phyloP scores from a whole-genome alignment of 2,797 vertebrate genomes.

The Tokudaia muenninki region DNA sequence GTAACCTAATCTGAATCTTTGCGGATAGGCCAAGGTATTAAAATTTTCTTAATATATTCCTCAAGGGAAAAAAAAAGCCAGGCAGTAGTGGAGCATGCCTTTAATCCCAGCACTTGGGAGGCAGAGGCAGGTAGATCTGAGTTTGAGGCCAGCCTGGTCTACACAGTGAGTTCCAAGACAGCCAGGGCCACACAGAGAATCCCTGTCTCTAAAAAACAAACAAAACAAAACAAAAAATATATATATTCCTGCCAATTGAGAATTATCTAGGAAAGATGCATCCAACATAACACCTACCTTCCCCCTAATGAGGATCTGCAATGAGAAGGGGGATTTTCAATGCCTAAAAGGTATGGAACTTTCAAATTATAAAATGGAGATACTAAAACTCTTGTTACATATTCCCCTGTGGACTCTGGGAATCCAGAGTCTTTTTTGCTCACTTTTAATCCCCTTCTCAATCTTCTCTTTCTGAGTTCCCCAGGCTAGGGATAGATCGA shows the following conservation, averaged over 20 bases:
- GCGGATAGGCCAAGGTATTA: neutral
- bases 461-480: neutral
- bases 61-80: neutral
- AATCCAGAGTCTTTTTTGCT: neutral
- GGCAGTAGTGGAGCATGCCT: no score
- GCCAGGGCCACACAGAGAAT: no score
- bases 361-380: neutral
- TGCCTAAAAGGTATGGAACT: neutral
- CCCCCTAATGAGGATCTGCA: neutral
- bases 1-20: conserved; percentile 18
- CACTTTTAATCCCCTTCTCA: neutral
- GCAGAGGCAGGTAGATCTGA: no score
- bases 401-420: neutral
- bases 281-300: neutral
- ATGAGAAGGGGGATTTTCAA: conserved; percentile 1
- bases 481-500: neutral
- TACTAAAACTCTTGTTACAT: neutral
- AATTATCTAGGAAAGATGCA: neutral
- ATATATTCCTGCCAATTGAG: neutral
- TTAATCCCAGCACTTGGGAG: no score
- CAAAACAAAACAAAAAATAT: no score
- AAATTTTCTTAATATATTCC: neutral
- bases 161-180: no score
- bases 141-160: no score
- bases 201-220: no score